Evolutionary conservation across 2,888 invertebrate genomes (phyloP), one percentile per base, ranked within the genome.

Genomic region (Cheiracanthium punctorium): DNA sequence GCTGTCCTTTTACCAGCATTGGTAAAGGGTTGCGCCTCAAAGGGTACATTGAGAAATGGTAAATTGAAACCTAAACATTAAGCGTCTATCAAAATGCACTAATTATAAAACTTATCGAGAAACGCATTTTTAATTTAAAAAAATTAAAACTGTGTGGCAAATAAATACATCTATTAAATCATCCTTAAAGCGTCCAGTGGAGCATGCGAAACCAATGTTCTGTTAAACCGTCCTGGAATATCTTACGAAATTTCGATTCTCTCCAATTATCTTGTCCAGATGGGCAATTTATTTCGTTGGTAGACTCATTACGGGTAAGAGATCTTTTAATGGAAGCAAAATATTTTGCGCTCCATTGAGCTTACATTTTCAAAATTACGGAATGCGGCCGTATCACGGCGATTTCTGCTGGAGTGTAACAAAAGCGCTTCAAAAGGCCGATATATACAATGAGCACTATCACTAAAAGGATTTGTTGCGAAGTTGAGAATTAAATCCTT

Each of bases 241-340:
- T 48, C 43, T 17, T 17, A 17, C 20, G 37, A 41, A 28, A 10
- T 65, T 37, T 52, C 69, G 24, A 70, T 70, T 79, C 48, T 70
- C 58, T 24, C 32, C 70, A 79, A 79, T 79, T 79, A 79, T 70
- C 70, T 58, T 32, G 52, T 69, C 69, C 28, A 70, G 70, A 12
- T 29, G 32, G 28, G 79, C 70, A 79, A 79, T 70, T 79, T 79
- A 58, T 48, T 70, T 28, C 28, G n/a, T 20, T 33, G 69, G 29
- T 28, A 37, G 70, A 37, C 33, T 52, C 70, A 79, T 79, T 79
- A 79, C 10, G 33, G 73, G 30, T 30, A 1, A 8, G 33, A 33
- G 17, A 52, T 74, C 74, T 64, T 58, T 30, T 52, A 74, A 58
- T 30, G 32, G 33, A 58, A 58, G 32, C 20, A 30, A 64, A 74